Evolutionary conservation across 1,140 invertebrate species (phyloP).

Genomic region (Magallana angulata): DNA sequence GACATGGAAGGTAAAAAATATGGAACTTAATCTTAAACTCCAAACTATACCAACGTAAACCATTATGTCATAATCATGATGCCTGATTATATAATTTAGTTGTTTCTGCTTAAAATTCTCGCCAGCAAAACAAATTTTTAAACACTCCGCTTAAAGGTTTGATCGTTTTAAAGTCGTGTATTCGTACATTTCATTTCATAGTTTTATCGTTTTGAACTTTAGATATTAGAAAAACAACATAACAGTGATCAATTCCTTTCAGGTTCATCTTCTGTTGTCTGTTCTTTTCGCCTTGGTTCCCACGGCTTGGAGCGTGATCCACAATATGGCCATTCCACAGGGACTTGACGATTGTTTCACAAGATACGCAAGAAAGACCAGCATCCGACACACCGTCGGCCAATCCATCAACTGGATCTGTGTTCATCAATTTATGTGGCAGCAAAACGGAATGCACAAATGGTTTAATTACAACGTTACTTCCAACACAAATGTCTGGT

Average conservation of each 20-base stretch:
- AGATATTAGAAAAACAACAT: background rate
- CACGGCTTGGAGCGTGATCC: conserved; percentile 42
- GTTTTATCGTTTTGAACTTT: background rate
- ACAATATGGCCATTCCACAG: conserved; percentile 48
- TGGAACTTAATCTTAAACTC: background rate
- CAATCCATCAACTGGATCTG: conserved; percentile 55
- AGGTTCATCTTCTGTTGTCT: conserved; percentile 3
- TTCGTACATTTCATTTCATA: no score
- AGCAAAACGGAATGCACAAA: conserved; percentile 40
- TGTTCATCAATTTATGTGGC: conserved; percentile 51
- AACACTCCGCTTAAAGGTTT: background rate
- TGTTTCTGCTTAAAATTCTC: background rate
- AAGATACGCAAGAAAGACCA: conserved; percentile 52
- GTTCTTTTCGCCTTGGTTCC: conserved; percentile 12
- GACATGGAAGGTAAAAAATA: conserved; percentile 10
- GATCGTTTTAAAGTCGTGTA: no score
- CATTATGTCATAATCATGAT: background rate
- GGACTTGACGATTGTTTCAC: conserved; percentile 53
- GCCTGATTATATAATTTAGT: no score
- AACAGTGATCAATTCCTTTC: background rate
- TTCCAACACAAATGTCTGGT: conserved; percentile 43
- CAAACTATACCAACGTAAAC: background rate
- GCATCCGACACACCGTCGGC: conserved; percentile 47
- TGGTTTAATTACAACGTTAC: conserved; percentile 57
- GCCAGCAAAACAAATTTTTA: background rate